Conservation (phyloP, 2,113 vertebrate species). For the Gorsachius goisagi region DNA sequence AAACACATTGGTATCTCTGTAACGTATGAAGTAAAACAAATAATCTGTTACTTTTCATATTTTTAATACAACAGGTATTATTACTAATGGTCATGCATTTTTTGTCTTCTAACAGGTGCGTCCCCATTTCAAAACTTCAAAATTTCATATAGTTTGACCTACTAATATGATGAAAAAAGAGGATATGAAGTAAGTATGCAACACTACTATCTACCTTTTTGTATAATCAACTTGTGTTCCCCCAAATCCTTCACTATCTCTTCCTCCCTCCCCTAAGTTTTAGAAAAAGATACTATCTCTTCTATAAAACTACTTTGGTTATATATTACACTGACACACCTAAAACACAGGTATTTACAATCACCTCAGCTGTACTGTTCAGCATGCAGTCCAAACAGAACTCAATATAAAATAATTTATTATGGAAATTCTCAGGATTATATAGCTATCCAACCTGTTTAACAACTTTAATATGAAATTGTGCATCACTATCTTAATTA, state of each 20-base stretch:
- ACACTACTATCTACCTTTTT: not conserved
- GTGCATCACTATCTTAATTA: not conserved
- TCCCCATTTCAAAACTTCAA: not conserved
- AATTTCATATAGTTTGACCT: not conserved
- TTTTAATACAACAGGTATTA: not conserved
- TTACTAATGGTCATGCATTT: not conserved
- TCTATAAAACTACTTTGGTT: not conserved
- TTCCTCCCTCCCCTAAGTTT: not conserved
- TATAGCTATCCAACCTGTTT: not conserved
- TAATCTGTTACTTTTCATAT: not conserved
- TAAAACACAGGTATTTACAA: not conserved
- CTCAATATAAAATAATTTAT: not conserved
- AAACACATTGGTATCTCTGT: conserved; percentile 53
- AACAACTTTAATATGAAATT: not conserved
- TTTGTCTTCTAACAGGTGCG: not conserved
- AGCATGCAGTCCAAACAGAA: not conserved
- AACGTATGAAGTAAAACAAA: not conserved
- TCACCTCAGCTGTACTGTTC: not conserved
- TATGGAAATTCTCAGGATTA: not conserved
- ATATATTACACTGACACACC: not conserved
- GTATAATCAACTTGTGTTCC: not conserved
- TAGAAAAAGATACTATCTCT: not conserved
- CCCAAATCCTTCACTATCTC: not conserved
- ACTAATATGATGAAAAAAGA: not conserved
- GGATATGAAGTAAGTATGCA: not conserved